phyloP scores from a whole-genome alignment of 2,888 invertebrate species.

The Plagodis pulveraria region DNA sequence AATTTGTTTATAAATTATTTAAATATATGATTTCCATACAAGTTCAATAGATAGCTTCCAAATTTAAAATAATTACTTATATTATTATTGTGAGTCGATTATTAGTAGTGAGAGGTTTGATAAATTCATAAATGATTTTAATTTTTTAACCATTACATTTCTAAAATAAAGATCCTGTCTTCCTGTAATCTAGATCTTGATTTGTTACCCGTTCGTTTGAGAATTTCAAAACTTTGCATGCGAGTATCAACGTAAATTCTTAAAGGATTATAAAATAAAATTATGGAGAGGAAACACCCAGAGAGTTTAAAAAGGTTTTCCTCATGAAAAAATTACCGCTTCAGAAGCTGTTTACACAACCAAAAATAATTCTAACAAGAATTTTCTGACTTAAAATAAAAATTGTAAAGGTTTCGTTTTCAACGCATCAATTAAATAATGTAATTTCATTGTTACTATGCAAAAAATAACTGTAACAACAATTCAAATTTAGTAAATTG shows the following conservation, averaged over 20 bases:
- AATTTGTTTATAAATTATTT: no score
- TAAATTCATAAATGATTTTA: no score
- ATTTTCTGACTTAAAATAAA: conserved; percentile 23
- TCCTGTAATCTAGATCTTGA: no score
- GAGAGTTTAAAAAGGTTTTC: conserved; percentile 21
- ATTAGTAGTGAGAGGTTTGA: no score
- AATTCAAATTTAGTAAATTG: conserved; percentile 1
- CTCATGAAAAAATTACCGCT: conserved; percentile 28
- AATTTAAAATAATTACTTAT: no score
- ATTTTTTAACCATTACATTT: no score
- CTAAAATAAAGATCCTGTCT: no score
- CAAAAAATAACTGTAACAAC: conserved; percentile 5
- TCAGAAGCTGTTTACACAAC: conserved; percentile 30
- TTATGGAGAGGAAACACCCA: conserved; percentile 2
- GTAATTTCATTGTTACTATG: conserved; percentile 9
- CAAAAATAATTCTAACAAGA: conserved; percentile 25
- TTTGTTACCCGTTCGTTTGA: no score
- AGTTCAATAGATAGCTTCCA: no score
- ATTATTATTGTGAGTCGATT: no score
- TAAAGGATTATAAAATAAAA: conserved; percentile 4
- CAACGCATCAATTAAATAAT: conserved; percentile 17
- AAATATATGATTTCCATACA: no score
- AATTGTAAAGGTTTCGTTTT: conserved; percentile 23
- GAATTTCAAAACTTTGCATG: no score
- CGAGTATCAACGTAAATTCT: not conserved